Percentiles rank a stretch among this genome's conserved stretches.
These are phyloP conservation scores for Euplexia lucipara DNA, from an alignment of 2,888 invertebrate species.

Conservation along the genomic window DNA sequence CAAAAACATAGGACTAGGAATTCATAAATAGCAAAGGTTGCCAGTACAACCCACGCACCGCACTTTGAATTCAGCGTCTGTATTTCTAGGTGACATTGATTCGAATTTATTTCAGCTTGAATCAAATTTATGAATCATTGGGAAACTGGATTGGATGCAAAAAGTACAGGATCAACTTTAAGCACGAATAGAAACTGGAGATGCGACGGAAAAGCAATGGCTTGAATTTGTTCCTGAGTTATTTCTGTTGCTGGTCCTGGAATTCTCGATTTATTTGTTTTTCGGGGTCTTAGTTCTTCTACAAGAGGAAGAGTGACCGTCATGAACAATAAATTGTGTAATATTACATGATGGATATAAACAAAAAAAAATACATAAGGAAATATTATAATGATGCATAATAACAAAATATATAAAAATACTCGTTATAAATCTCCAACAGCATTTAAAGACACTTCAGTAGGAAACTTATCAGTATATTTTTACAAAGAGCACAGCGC, in stretches of 20 bases:
- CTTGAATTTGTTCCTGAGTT: constrained; percentile 15
- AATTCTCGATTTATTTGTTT: constrained; percentile 8
- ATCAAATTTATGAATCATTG: constrained; percentile 60
- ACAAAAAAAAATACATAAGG: too few species aligned
- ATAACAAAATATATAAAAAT: too few species aligned
- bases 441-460: too few species aligned
- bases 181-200: constrained; percentile 32
- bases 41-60: constrained; percentile 38
- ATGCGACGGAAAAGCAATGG: constrained; percentile 21
- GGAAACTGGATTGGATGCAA: constrained; percentile 40
- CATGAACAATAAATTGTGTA: too few species aligned
- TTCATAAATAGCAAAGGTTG: constrained; percentile 39
- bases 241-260: constrained; percentile 6
- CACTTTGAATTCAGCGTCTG: constrained; percentile 49
- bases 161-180: constrained; percentile 36
- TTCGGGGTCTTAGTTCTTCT: neutral
- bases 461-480: too few species aligned
- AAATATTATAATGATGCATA: too few species aligned
- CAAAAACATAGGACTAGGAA: constrained; percentile 22
- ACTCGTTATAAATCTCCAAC: too few species aligned
- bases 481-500: too few species aligned
- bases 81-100: constrained; percentile 58
- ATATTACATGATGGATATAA: too few species aligned
- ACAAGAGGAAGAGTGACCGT: too few species aligned
- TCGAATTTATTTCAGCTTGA: constrained; percentile 56